These are phyloP conservation scores for Zygogramma bicolorata DNA, from an alignment of 2,888 invertebrate genomes.

Conservation along the genomic window DNA sequence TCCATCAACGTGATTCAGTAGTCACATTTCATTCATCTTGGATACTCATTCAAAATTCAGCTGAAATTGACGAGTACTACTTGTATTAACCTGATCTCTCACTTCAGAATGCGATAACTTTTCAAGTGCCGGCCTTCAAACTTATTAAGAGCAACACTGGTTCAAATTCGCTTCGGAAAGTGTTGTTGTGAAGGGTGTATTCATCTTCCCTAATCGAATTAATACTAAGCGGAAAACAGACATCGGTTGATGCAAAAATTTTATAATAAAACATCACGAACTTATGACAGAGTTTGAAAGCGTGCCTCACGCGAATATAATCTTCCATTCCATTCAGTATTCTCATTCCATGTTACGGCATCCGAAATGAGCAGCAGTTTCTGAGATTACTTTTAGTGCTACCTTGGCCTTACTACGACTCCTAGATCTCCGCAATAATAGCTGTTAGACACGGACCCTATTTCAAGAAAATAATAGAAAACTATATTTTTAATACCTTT, in stretches of 20 bases:
- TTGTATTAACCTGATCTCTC: too few species aligned
- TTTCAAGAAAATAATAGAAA: conserved; percentile 3
- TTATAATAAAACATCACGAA: conserved; percentile 1
- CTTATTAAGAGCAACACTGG: background rate
- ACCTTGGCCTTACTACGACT: conserved; percentile 25
- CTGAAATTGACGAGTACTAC: too few species aligned
- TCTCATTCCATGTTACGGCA: conserved; percentile 57
- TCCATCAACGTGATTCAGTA: too few species aligned
- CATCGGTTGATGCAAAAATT: background rate
- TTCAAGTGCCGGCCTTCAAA: background rate
- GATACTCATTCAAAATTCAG: too few species aligned
- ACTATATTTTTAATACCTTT: too few species aligned
- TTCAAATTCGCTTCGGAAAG: background rate
- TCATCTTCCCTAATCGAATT: background rate
- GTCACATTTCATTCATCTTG: too few species aligned
- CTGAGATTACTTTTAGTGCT: conserved; percentile 39
- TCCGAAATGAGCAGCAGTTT: conserved; percentile 56
- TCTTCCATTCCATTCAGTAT: conserved; percentile 56
- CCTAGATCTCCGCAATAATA: conserved; percentile 34
- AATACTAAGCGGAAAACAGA: background rate
- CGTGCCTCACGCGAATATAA: conserved; percentile 56
- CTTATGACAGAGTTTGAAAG: conserved; percentile 17
- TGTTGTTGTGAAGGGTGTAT: too few species aligned
- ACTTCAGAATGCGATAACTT: background rate
- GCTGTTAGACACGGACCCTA: conserved; percentile 35